A percentile compares a stretch with the other conserved stretches of the same genome.
phyloP scores from a whole-genome alignment of 2,797 vertebrate genomes.

The Morus bassanus region DNA sequence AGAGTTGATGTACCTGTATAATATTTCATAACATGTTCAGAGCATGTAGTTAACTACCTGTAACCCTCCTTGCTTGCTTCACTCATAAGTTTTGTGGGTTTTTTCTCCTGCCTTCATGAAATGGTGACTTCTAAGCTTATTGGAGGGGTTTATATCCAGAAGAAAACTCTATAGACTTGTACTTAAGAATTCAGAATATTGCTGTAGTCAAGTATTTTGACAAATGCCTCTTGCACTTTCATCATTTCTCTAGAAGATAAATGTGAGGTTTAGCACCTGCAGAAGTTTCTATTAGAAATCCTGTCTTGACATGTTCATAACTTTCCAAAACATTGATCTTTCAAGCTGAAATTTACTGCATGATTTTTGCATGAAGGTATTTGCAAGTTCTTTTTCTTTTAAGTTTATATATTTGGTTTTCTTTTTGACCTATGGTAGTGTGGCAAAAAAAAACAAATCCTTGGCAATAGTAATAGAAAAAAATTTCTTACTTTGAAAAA shows the following conservation, averaged over 20 bases:
- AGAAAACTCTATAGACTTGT: background rate
- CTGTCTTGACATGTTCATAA: constrained; percentile 6
- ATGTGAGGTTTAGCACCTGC: background rate
- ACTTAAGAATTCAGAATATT: background rate
- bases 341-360: background rate
- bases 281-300: background rate
- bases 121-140: background rate
- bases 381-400: background rate
- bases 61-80: background rate
- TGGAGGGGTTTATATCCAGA: background rate
- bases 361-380: background rate
- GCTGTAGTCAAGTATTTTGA: background rate
- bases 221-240: background rate
- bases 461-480: background rate
- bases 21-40: background rate
- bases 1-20: background rate
- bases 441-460: background rate
- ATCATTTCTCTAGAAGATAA: constrained; percentile 4
- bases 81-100: background rate
- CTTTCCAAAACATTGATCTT: background rate
- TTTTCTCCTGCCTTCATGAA: background rate
- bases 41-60: background rate
- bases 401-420: background rate
- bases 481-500: background rate
- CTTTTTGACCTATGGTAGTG: background rate